phyloP scores from a whole-genome alignment of 2,113 vertebrate species.

The Eulemur rufifrons region DNA sequence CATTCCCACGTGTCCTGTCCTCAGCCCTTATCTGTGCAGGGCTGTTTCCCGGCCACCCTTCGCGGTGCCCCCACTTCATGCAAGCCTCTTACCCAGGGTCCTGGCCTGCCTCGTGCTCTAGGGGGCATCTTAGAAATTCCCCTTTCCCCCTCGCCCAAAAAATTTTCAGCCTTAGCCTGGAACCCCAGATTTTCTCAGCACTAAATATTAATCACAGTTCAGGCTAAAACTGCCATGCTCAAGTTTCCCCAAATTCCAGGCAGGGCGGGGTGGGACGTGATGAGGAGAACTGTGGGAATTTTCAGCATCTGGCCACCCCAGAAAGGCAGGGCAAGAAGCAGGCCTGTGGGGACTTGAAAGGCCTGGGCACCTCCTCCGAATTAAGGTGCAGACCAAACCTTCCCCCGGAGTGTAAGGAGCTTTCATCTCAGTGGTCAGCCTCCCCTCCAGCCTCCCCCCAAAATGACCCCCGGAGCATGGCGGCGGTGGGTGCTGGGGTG shows the following conservation, averaged over 20 bases:
- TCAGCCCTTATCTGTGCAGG: not conserved
- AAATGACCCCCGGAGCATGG: not conserved
- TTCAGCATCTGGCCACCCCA: not conserved
- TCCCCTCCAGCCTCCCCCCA: not conserved
- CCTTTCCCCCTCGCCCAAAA: not conserved
- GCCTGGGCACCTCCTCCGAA: not conserved
- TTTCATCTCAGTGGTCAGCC: not conserved
- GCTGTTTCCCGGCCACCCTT: not conserved
- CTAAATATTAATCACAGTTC: conserved; percentile 54
- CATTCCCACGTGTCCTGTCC: not conserved
- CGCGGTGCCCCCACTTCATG: not conserved
- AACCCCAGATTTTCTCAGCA: conserved; percentile 8
- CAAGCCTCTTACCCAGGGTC: not conserved
- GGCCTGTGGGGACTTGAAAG: not conserved
- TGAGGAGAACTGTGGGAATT: conserved; percentile 33
- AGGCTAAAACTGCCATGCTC: not conserved
- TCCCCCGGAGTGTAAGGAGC: not conserved
- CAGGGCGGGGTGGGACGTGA: not conserved
- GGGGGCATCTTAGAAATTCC: not conserved
- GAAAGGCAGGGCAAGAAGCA: conserved; percentile 15
- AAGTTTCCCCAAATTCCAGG: conserved; percentile 13
- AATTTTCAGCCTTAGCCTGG: not conserved
- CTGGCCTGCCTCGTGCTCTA: not conserved
- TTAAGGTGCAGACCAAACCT: not conserved
- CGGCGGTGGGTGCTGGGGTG: not conserved